Base-by-base conservation (phyloP, 2,797 vertebrate species). In the Protonibea diacanthus region DNA sequence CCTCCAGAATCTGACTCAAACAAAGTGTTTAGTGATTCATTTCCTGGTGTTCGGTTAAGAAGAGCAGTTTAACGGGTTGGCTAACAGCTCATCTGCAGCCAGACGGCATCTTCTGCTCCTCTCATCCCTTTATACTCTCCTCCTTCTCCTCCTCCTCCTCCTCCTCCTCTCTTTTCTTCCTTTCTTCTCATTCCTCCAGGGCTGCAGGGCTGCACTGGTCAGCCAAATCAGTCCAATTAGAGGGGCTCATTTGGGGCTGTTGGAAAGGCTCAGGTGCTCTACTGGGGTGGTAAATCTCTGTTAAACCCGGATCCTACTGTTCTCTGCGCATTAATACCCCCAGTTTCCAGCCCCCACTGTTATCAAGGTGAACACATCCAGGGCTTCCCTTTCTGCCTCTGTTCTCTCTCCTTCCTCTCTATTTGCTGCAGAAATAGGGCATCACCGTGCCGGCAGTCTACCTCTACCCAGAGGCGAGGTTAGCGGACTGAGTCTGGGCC, bases 221-320 rank as follows among this genome's bases (percentile, higher is more conserved):
- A 87, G 88, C 88, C 84, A 78, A 82, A 91, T 83, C 83, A 85
- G 86, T 59, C 90, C 90, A 93, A 91, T 93, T 91, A 91, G 68
- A 90, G 71, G 33, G 60, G 51, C 80, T 92, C 80, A 75, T 86
- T 74, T 76, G 74, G 64, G 70, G 65, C 64, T 55, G 55, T 80
- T 76, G 65, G 71, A 71, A 49, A 62, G 55, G 71, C 78, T 84
- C 86, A 78, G 88, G 79, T 91, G 80, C 63, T 82, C 81, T 51
- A 21, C 77, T 15, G 60, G 56, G 73, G 65, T 60, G 74, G 78
- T 88, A 86, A 88, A 91, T 89, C 86, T 78, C 68, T 45, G 63
- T 85, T 83, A 90, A 90, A 87, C 42, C 81, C 52, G 38, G 4
- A 75, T 63, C 49, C 74, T 15, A n/a, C 73, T 76, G 55, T 78